phyloP scores from a whole-genome alignment of 1,140 invertebrate genomes.

The Cyphomyrmex costatus region DNA sequence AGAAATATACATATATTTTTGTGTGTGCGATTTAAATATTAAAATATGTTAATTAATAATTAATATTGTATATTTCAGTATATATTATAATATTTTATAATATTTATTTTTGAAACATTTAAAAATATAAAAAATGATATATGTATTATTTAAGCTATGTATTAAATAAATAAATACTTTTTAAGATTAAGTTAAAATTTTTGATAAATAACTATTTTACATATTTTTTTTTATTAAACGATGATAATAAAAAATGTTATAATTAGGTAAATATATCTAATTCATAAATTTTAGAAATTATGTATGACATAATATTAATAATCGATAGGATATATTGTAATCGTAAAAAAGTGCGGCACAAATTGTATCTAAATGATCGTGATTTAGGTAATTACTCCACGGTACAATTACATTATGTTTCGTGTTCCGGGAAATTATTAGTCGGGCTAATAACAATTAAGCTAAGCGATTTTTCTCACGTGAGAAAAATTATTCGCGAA shows the following conservation, averaged over 20 bases:
- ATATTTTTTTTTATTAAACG: neutral
- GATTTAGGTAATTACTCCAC: conserved; percentile 46
- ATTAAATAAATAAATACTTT: conserved; percentile 9
- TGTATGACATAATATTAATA: conserved; percentile 2
- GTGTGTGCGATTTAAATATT: neutral
- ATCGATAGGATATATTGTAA: neutral
- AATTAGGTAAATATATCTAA: no score
- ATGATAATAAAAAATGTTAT: no score
- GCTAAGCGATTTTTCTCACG: conserved; percentile 38
- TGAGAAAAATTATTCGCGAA: conserved; percentile 47
- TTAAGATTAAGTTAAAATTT: neutral
- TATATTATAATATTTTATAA: no score
- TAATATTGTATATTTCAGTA: no score
- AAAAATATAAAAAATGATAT: neutral
- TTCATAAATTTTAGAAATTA: neutral
- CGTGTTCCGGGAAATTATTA: conserved; percentile 51
- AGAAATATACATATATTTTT: no score
- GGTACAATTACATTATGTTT: conserved; percentile 45
- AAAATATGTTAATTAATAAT: neutral
- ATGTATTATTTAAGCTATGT: neutral
- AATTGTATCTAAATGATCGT: conserved; percentile 4
- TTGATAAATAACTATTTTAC: neutral
- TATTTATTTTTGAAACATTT: neutral
- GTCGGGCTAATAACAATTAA: conserved; percentile 5
- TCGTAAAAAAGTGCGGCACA: neutral